Evolutionary conservation across 1,140 invertebrate species (phyloP), one percentile per base, ranked within the genome.

Genomic region (Drosophila arawakana): DNA sequence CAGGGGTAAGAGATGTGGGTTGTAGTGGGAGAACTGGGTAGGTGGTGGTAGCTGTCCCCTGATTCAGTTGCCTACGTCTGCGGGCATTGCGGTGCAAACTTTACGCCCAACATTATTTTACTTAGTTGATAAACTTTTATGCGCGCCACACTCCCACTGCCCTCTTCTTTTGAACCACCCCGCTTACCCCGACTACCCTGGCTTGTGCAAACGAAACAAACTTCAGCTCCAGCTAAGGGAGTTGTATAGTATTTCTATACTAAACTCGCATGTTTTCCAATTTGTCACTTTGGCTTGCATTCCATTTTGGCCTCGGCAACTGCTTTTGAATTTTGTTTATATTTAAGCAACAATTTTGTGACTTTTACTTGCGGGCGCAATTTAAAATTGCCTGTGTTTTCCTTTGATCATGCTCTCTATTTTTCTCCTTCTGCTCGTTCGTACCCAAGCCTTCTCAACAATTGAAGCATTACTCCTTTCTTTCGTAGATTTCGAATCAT

Each of bases 51-150:
- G 25, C 44, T 67, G 62, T 73, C 30, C 71, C 63, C 60, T 41
- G 44, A n/a, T 49, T 10, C 43, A 35, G 62, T 52, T 13, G 47
- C 39, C 60, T 50, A n/a, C 68, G 61, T 76, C 73, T 80, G 80
- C 66, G 80, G 83, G 69, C 83, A 83, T 67, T 86, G 83, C 84
- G 83, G 84, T 76, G 74, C 57, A 73, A 88, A 88, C 84, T 88
- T 88, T 88, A 81, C 71, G 84, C 84, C 80, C 84, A 80, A 88
- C 84, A 88, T 88, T 88, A 88, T 88, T 88, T 88, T 84, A 77
- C 84, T 89, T 84, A 89, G 84, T 88, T 88, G 84, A 88, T 88
- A 80, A 89, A 88, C 84, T 88, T 88, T 88, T 84, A 83, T 86
- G 80, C 66, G 54, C 50, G 52, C 34, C 58, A 55, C 71, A 35